Percentiles rank a stretch among this genome's conserved stretches.
Conservation (phyloP, 1,140 invertebrate genomes). For the Dendroctonus ponderosae region DNA sequence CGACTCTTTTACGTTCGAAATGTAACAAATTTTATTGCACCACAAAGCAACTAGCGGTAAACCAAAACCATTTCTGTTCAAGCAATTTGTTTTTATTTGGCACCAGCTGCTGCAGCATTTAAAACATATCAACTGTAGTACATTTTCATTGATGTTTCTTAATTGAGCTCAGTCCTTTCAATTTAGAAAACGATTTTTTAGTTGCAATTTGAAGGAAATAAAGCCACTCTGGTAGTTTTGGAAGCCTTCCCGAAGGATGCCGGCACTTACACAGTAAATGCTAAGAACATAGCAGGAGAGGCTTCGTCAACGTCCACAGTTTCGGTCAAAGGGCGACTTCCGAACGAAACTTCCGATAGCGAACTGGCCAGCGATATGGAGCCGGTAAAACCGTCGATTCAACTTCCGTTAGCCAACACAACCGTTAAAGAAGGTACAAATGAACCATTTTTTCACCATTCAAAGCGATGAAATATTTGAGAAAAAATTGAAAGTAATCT, state of each 20-base stretch:
- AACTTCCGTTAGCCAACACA: constrained; percentile 67
- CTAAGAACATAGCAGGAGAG: constrained; percentile 65
- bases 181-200: constrained; percentile 46
- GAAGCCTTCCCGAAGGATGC: constrained; percentile 72
- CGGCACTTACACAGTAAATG: constrained; percentile 65
- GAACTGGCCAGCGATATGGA: constrained; percentile 70
- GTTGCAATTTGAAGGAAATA: constrained; percentile 61
- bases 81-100: constrained; percentile 19
- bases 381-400: constrained; percentile 69
- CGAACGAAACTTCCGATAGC: constrained; percentile 71
- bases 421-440: constrained; percentile 63
- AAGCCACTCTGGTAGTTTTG: constrained; percentile 63
- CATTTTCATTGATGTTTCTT: background rate
- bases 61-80: constrained; percentile 18
- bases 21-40: constrained; percentile 20
- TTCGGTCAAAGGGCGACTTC: constrained; percentile 68
- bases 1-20: background rate
- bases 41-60: constrained; percentile 18
- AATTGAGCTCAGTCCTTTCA: background rate
- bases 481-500: background rate
- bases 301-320: constrained; percentile 62
- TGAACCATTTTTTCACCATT: background rate
- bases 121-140: background rate
- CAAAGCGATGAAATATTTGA: background rate
- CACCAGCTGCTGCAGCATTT: constrained; percentile 3